Evolutionary conservation across 1,140 invertebrate genomes (phyloP).

Genomic region (Nautilus pompilius): DNA sequence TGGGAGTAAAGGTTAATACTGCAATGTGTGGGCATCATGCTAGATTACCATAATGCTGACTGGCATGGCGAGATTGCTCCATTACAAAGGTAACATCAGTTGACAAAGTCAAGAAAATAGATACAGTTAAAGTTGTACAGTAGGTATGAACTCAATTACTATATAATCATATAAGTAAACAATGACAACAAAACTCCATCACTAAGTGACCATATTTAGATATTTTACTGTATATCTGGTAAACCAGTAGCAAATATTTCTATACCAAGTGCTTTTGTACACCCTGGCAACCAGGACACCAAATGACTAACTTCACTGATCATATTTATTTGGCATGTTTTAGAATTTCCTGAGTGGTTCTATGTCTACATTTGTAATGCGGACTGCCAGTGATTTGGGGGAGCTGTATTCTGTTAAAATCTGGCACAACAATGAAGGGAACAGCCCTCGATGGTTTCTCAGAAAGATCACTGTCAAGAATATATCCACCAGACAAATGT

Average conservation of each 20-base stretch:
- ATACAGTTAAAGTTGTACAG: no score
- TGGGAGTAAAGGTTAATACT: no score
- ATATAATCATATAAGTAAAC: no score
- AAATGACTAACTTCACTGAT: not conserved
- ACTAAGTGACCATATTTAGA: no score
- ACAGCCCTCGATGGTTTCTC: slow-evolving; percentile 56
- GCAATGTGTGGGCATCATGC: no score
- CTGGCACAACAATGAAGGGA: slow-evolving; percentile 59
- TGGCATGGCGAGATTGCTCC: no score
- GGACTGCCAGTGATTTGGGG: slow-evolving; percentile 52
- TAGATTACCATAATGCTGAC: no score
- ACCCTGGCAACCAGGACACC: not conserved
- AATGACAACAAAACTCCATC: no score
- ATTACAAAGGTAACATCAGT: no score
- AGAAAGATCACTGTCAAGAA: slow-evolving; percentile 56
- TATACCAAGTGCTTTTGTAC: not conserved
- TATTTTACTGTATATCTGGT: not conserved
- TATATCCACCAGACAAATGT: no score
- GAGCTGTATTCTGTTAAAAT: slow-evolving; percentile 54
- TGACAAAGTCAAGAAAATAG: no score
- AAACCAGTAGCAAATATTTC: not conserved
- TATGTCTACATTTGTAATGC: slow-evolving; percentile 45
- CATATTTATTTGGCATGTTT: not conserved
- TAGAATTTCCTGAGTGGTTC: slow-evolving; percentile 28
- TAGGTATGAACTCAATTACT: no score